Evolutionary conservation across 53 echinoderm and acorn worm species (phyloP).

Genomic region (Henricia sp.): DNA sequence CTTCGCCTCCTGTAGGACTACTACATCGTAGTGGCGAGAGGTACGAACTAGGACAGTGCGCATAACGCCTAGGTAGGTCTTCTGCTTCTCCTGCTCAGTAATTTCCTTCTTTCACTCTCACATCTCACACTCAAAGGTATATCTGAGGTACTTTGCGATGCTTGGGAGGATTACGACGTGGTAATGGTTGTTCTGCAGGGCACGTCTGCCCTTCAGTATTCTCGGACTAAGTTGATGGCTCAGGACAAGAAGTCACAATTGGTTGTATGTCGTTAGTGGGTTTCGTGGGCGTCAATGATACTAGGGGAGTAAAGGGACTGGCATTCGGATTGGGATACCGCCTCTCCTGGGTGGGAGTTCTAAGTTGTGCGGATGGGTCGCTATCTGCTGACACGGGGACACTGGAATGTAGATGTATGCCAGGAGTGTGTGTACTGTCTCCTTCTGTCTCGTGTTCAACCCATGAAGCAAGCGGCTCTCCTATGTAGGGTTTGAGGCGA

Average conservation of each 20-base stretch:
- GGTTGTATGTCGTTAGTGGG: background rate
- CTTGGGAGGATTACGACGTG: conserved; percentile 16
- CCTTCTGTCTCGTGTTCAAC: background rate
- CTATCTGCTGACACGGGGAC: background rate
- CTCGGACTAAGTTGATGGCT: background rate
- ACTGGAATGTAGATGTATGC: background rate
- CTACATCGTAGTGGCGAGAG: conserved; percentile 15
- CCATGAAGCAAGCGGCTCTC: background rate
- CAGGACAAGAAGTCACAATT: background rate
- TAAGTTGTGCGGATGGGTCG: background rate
- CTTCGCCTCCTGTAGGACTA: background rate
- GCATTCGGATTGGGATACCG: background rate
- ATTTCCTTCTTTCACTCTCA: too few species aligned
- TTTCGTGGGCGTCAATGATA: background rate
- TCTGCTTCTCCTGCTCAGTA: background rate
- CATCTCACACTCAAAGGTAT: too few species aligned
- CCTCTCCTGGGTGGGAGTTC: background rate
- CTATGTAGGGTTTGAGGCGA: conserved; percentile 3
- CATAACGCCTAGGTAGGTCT: background rate
- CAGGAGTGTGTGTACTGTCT: background rate
- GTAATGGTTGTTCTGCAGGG: background rate
- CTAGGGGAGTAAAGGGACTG: background rate
- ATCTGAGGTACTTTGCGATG: too few species aligned
- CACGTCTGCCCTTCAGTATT: background rate
- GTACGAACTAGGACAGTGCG: background rate